These are phyloP conservation scores for Thalassoma bifasciatum DNA, from an alignment of 2,113 vertebrate species.

Conservation along the genomic window DNA sequence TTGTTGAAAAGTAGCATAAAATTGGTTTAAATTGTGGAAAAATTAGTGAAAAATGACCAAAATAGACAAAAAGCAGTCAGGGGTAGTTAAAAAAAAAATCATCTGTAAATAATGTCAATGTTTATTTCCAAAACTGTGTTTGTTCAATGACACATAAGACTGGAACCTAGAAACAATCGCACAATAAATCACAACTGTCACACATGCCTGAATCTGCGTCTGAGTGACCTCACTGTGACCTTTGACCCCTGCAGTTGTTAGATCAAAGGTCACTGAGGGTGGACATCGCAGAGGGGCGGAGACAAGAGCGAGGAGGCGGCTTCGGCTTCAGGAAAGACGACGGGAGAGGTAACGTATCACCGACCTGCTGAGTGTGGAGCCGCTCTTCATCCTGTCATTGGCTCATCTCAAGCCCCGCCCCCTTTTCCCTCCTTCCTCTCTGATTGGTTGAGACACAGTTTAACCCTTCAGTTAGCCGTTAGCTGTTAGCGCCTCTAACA, in stretches of 20 bases:
- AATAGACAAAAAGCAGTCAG: no score
- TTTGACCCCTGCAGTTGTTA: conserved; percentile 85
- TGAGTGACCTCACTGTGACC: conserved; percentile 32
- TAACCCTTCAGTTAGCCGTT: neutral
- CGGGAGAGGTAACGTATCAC: conserved; percentile 84
- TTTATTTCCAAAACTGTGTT: no score
- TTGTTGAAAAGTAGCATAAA: no score
- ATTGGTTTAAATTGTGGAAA: no score
- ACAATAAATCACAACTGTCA: no score
- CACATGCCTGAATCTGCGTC: no score
- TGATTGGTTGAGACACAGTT: neutral
- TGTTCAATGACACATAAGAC: no score
- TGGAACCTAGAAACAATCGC: no score
- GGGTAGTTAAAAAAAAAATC: no score
- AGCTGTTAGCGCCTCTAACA: conserved; percentile 25
- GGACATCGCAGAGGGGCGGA: conserved; percentile 98
- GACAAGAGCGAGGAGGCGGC: conserved; percentile 94
- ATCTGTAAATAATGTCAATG: no score
- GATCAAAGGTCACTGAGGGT: conserved; percentile 92
- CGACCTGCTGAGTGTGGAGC: neutral
- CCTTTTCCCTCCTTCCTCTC: neutral
- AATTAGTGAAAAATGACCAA: no score
- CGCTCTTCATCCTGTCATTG: conserved; percentile 25
- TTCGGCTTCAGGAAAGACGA: conserved; percentile 98
- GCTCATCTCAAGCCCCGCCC: neutral